These are phyloP conservation scores for Drosophila fungiperda DNA, from an alignment of 2,888 invertebrate species.

Conservation along the genomic window DNA sequence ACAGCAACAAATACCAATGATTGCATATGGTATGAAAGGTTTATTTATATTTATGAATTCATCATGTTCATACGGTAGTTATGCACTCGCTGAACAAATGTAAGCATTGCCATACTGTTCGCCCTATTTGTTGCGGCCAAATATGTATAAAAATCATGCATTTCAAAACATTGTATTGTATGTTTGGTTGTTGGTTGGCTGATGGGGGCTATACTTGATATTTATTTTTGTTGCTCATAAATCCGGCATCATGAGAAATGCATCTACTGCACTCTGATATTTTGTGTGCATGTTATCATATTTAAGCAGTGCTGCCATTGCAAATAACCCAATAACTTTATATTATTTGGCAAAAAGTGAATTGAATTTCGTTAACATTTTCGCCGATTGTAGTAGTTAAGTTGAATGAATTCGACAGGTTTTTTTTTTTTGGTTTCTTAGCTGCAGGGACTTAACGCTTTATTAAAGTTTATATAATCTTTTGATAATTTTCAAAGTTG, in stretches of 20 bases:
- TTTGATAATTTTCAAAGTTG: background rate
- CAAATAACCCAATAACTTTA: background rate
- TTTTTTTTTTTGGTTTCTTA: background rate
- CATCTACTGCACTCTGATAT: background rate
- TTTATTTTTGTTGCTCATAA: conserved; percentile 12
- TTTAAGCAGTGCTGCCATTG: conserved; percentile 1
- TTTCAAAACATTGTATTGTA: conserved; percentile 40
- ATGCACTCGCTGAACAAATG: conserved; percentile 36
- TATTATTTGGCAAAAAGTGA: background rate
- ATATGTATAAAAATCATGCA: conserved; percentile 47
- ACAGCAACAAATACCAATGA: conserved; percentile 54
- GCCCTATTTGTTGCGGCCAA: conserved; percentile 24
- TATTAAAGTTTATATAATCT: background rate
- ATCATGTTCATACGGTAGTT: conserved; percentile 58
- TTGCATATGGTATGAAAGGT: conserved; percentile 72
- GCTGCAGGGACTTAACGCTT: background rate
- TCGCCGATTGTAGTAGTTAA: background rate
- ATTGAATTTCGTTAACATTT: too few species aligned
- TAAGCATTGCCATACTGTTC: conserved; percentile 35
- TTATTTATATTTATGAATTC: conserved; percentile 79
- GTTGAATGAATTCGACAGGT: background rate
- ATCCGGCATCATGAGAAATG: conserved; percentile 9
- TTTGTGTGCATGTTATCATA: background rate
- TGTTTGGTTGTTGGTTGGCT: background rate
- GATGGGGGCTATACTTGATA: background rate